Evolutionary conservation across 1,140 invertebrate genomes (phyloP).

Genomic region (Brachionus paranguensis): DNA sequence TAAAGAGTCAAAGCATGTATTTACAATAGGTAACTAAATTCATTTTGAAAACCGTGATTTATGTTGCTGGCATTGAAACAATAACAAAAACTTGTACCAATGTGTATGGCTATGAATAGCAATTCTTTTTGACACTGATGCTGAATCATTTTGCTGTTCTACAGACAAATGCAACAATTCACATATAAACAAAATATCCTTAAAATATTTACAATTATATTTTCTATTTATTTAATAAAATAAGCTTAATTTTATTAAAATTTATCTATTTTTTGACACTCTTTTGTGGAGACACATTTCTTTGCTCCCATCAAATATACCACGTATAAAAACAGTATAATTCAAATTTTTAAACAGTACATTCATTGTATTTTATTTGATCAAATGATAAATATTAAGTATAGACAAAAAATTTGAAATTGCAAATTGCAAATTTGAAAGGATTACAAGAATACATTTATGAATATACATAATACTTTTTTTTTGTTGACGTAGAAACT

Average conservation of each 20-base stretch:
- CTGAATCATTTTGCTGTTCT: background rate
- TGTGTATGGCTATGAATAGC: background rate
- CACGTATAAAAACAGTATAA: background rate
- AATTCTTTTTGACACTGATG: background rate
- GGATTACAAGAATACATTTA: conserved; percentile 13
- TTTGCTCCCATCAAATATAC: background rate
- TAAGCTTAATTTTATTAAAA: background rate
- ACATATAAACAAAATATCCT: background rate
- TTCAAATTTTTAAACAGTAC: background rate
- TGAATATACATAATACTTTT: background rate
- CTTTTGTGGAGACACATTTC: background rate
- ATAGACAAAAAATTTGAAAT: background rate
- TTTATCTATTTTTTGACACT: background rate
- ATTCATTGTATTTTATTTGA: background rate
- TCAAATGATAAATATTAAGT: background rate
- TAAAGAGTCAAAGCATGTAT: no score
- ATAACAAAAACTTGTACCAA: background rate
- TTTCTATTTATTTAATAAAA: background rate
- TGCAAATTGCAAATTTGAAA: background rate
- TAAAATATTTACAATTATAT: background rate
- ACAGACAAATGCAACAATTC: background rate
- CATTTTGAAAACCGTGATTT: background rate
- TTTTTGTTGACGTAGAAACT: conserved; percentile 18
- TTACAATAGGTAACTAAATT: no score
- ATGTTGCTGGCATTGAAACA: background rate